Base-by-base conservation (phyloP, 2,888 invertebrate species). In the Bombylius major region DNA sequence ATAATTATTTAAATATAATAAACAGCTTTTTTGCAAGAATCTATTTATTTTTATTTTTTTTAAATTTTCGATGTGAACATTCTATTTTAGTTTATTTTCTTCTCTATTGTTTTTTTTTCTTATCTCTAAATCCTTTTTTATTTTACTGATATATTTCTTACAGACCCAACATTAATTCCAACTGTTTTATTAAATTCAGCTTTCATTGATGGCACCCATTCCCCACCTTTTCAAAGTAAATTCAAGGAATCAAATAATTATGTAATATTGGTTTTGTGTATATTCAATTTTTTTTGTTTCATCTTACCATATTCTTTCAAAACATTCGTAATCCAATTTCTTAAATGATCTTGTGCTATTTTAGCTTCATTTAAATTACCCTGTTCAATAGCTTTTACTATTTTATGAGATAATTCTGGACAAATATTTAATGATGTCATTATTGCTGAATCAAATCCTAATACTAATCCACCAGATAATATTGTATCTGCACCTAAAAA, bases 381-480 rank as follows among this genome's bases (percentile, higher is more conserved):
- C 13, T 36, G 31, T 47, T 36, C 33, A 33, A 82, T 74, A 34
- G 77, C 77, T 13, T 78, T 69, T 51, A 81, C 63, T 59, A 88
- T 83, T 52, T 79, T 71, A 9, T 77, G 69, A 12, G 80, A 79
- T 32, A 79, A 66, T 60, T 77, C 73, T 2, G 86, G 84, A 64
- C 82, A 78, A 60, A 88, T 73, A 67, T 84, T 89, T 58, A 82
- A 77, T 4, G 82, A 77, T 0, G 87, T 86, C 46, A 84, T 81
- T 60, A 89, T 87, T 42, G 82, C 79, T 5, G 87, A 87, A 64
- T 82, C 80, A 63, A 87, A 83, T 47, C 88, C 89, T 6, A 84
- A 67, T 0, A 82, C 72, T 31, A 80, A 79, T 1, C 82, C 87
- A 46, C 83, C 83, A 0, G 82, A 79, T 56, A 87, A 69, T 33